Evolutionary conservation across 1,140 invertebrate genomes (phyloP), one percentile per base, ranked within the genome.

Genomic region (Mya arenaria): DNA sequence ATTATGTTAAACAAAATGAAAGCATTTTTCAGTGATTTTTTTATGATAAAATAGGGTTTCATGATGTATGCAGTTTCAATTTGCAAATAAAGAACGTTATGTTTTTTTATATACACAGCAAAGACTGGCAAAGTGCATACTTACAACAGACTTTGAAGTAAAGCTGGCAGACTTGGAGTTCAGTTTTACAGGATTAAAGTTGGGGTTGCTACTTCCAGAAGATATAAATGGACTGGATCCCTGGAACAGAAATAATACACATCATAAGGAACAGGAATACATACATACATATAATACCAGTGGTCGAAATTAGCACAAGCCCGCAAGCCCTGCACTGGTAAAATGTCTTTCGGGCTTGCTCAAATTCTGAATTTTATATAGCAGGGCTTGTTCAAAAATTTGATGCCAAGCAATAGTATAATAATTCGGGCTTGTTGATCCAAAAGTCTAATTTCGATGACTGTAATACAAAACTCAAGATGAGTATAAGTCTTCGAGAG

Each of bases 101-200:
- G n/a, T n/a, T n/a, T n/a, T n/a, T n/a, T n/a, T n/a, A n/a, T n/a
- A 48, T 48, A 13, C 41, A 48, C 41, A 48, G 19, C 10, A 19
- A 48, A 48, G 41, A 48, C 19, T 48, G 41, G 10, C 19, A n/a
- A n/a, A n/a, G n/a, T n/a, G 34, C 66, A 62, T 56, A 94, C 94
- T 95, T 93, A 96, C 96, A 66, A 94, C 93, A 52, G 94, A 96
- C 93, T 97, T 97, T 15, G 92, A 88, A 58, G 37, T 55, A 44
- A 80, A 66, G 52, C 66, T 80, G 28, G 77, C 77, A 30, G 79
- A 73, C 41, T 82, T 82, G 15, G 36, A 73, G 41, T 97, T 97
- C 87, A 97, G 95, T 94, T 98, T 98, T 89, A 98, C 97, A 25
- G 98, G 98, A 85, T 96, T 96, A 93, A 99, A 99, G 82, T 96